Evolutionary conservation across 64 coral and sea anemone genomes (phyloP), one percentile per base, ranked within the genome.

Genomic region (Cladopsammia gracilis): DNA sequence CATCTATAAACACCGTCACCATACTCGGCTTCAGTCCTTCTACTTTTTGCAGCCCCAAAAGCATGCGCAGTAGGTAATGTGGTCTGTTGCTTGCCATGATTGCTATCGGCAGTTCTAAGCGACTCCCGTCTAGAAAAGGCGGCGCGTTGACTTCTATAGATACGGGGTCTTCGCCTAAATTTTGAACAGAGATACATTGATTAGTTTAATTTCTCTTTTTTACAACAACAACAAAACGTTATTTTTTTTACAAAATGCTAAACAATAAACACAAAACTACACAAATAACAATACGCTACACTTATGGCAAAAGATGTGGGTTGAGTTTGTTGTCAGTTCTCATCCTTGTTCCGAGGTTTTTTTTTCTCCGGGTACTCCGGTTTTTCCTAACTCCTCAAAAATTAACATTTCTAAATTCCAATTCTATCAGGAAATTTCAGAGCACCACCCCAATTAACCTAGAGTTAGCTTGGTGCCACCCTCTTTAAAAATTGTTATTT

Each of bases 41-140:
- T 10, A 93, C 82, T 20, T 78, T 87, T 13, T 76, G 58, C 59
- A 93, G 82, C 12, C 81, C 73, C 8, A 12, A 61, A 50, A 93
- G 71, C 91, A 93, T 93, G 56, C 91, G 80, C 19, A 87, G 62
- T 74, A 93, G 71, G 48, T 93, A 93, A 16, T 48, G 14, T 5
- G 91, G 91, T 70, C 91, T 76, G 8, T 87, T 93, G 48, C 91
- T 85, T n/a, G 82, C 91, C 91, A 93, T 93, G 58, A 93, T 18
- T 9, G 91, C 91, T 58, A 93, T 67, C 4, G 82, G 91, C 3
- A 87, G 58, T 19, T 87, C 42, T 0, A 87, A 62, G 12, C 91
- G 83, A 16, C 56, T 78, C 19, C 91, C 91, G 54, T 87, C 91
- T 70, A 13, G 58, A 24, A 93, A 87, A 15, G 91, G 18, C 0